Evolutionary conservation across 2,888 invertebrate genomes (phyloP).

Genomic region (Trachelus stipa): DNA sequence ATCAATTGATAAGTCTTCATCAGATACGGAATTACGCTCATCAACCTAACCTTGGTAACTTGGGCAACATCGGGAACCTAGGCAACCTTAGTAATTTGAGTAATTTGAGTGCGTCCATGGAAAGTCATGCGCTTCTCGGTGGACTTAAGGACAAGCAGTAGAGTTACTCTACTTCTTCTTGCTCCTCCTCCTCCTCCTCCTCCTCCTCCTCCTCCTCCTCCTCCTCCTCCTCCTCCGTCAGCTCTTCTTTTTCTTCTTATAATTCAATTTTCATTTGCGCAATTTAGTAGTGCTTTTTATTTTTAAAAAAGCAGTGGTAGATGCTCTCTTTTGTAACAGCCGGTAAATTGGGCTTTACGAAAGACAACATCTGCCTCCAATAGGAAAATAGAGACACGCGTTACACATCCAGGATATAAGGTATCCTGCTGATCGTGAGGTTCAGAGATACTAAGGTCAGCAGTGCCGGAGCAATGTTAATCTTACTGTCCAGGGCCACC

Average conservation of each 20-base stretch:
- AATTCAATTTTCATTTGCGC: neutral
- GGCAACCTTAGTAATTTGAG: conserved; percentile 61
- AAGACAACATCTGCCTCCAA: no score
- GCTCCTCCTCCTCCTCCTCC: no score
- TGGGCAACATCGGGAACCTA: conserved; percentile 58
- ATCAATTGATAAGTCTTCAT: conserved; percentile 94
- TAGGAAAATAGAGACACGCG: no score
- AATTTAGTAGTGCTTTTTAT: no score
- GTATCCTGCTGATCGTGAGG: no score
- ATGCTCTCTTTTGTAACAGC: conserved; percentile 4
- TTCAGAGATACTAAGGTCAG: no score
- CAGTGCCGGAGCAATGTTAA: no score
- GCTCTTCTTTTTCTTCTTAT: conserved; percentile 14
- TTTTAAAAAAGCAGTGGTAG: no score
- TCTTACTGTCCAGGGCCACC: no score
- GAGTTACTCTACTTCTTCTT: conserved; percentile 14
- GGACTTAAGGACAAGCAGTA: conserved; percentile 64
- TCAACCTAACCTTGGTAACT: conserved; percentile 80
- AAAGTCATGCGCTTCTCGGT: conserved; percentile 59
- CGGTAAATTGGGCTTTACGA: no score
- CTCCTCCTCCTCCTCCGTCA: neutral
- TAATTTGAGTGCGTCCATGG: conserved; percentile 62
- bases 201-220: no score
- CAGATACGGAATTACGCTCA: conserved; percentile 97
- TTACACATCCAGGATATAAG: no score